Percentiles rank a stretch among this genome's conserved stretches.
Conservation (phyloP, 1,140 invertebrate genomes). For the Drosophila ananassae region DNA sequence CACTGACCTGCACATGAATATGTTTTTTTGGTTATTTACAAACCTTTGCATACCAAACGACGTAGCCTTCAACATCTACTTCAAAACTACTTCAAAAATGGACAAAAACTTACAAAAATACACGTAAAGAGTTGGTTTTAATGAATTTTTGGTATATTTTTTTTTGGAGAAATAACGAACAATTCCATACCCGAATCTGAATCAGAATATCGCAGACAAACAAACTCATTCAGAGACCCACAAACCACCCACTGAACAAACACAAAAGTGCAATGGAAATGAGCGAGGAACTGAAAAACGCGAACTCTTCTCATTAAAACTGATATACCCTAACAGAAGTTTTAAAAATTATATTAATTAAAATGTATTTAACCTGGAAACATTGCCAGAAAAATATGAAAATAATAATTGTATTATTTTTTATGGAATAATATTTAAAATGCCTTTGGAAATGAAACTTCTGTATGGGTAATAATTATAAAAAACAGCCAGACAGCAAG, state of each 20-base stretch:
- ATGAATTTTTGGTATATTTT: background rate
- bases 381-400: no score
- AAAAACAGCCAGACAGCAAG: conserved; percentile 43
- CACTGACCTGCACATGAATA: conserved; percentile 63
- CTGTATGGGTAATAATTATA: conserved; percentile 30
- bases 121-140: background rate
- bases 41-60: conserved; percentile 61
- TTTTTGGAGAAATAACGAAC: background rate
- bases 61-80: conserved; percentile 45
- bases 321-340: conserved; percentile 22
- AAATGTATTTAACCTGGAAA: background rate
- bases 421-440: no score
- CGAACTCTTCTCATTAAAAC: conserved; percentile 8
- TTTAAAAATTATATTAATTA: background rate
- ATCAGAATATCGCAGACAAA: conserved; percentile 11
- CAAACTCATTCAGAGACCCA: conserved; percentile 31
- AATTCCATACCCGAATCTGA: conserved; percentile 27
- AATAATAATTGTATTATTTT: no score
- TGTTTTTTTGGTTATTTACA: conserved; percentile 58
- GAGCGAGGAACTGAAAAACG: conserved; percentile 12
- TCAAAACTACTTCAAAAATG: conserved; percentile 43
- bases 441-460: conserved; percentile 11
- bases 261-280: conserved; percentile 59
- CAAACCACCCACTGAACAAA: conserved; percentile 41
- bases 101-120: conserved; percentile 12